These are phyloP conservation scores for Zoanthus solanderi DNA, from an alignment of 92 coral and sea anemone genomes.

Conservation along the genomic window DNA sequence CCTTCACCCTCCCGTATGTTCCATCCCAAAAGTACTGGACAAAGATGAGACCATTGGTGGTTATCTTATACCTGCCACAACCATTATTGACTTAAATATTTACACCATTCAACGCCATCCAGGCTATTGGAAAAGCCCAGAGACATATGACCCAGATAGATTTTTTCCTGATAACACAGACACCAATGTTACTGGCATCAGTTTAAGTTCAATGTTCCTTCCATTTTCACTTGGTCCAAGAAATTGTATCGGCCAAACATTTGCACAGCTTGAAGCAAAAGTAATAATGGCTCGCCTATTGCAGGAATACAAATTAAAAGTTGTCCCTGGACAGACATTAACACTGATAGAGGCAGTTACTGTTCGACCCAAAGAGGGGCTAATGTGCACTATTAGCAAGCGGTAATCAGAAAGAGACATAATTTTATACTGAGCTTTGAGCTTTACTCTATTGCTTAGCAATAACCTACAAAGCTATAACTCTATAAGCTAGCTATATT, in stretches of 20 bases:
- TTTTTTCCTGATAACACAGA: conserved; percentile 61
- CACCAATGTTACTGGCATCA: conserved; percentile 5
- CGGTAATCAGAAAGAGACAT: conserved; percentile 3
- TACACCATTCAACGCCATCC: conserved; percentile 61
- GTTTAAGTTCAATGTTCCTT: conserved; percentile 59
- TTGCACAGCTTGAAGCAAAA: conserved; percentile 92
- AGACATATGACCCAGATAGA: conserved; percentile 86
- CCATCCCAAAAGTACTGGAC: conserved; percentile 58
- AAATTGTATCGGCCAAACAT: conserved; percentile 92
- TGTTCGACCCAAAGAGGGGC: conserved; percentile 84
- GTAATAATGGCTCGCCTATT: conserved; percentile 85
- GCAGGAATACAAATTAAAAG: conserved; percentile 78
- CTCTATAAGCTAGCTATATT: too few species aligned
- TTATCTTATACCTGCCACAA: conserved; percentile 69
- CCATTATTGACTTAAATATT: conserved; percentile 40
- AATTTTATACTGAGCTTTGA: too few species aligned
- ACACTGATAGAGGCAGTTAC: conserved; percentile 68
- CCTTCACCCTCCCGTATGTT: conserved; percentile 75
- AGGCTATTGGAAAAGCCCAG: conserved; percentile 79
- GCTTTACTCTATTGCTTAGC: too few species aligned
- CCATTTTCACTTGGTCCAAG: conserved; percentile 93
- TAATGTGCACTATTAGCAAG: conserved; percentile 69
- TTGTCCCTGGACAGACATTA: conserved; percentile 77
- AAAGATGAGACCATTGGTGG: conserved; percentile 78
- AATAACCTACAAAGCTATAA: too few species aligned